Percentiles rank a stretch among this genome's conserved stretches.
These are phyloP conservation scores for Agrenia bidenticulata DNA, from an alignment of 2,888 invertebrate species.

Conservation along the genomic window DNA sequence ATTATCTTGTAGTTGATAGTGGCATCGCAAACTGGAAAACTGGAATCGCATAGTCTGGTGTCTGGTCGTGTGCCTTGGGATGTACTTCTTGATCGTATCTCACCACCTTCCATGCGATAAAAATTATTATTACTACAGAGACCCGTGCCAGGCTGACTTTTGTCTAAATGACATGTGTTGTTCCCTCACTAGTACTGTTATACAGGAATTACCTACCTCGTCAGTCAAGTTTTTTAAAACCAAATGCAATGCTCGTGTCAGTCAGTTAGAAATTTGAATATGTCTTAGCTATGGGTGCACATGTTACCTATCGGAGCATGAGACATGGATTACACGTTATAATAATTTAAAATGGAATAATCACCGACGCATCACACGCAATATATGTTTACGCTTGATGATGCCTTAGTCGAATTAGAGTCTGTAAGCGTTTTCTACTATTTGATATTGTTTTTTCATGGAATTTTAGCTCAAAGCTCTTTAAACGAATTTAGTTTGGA, in stretches of 20 bases:
- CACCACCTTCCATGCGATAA: conserved; percentile 3
- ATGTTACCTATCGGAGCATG: neutral
- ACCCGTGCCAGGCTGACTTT: neutral
- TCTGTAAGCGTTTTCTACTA: too few species aligned
- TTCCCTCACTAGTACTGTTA: neutral
- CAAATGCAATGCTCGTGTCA: neutral
- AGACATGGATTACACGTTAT: neutral
- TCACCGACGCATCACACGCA: too few species aligned
- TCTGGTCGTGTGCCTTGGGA: neutral
- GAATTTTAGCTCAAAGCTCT: too few species aligned
- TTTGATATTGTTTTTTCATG: too few species aligned
- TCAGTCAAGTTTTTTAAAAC: conserved; percentile 7
- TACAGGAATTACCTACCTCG: neutral
- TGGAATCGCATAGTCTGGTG: neutral
- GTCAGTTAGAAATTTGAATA: conserved; percentile 1
- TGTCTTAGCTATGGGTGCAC: neutral
- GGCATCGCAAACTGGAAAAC: neutral
- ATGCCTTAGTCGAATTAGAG: too few species aligned
- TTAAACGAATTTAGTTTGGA: too few species aligned
- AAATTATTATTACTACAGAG: neutral
- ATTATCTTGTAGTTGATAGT: neutral
- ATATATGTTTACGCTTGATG: too few species aligned
- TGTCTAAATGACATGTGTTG: conserved; percentile 11
- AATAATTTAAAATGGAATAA: too few species aligned
- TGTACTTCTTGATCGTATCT: conserved; percentile 10